phyloP scores from a whole-genome alignment of 2,113 vertebrate genomes.

The Gracilinanus agilis region DNA sequence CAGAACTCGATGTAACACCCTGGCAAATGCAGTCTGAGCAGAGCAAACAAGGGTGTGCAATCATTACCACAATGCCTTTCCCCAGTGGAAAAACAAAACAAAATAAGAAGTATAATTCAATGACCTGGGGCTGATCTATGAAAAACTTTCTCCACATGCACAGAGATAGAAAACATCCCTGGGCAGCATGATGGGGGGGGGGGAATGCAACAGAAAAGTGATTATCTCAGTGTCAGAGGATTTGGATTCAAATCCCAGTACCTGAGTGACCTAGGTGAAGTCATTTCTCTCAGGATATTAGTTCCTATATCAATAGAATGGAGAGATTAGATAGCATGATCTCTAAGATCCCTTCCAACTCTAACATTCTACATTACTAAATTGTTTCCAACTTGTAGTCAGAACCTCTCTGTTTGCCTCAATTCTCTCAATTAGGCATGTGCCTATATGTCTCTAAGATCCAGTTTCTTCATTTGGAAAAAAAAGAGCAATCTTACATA shows the following conservation, averaged over 20 bases:
- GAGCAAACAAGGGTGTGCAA: not conserved
- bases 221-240: not conserved
- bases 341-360: not conserved
- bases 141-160: not conserved
- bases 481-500: not conserved
- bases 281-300: not conserved
- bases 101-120: not conserved
- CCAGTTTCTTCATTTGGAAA: not conserved
- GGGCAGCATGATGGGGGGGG: not conserved
- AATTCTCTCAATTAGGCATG: not conserved
- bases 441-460: not conserved
- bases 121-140: not conserved
- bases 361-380: not conserved
- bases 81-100: not conserved
- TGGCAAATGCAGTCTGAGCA: not conserved
- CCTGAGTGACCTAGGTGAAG: conserved; percentile 26
- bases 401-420: not conserved
- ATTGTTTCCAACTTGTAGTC: not conserved
- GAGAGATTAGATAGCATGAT: not conserved
- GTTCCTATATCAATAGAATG: conserved; percentile 47
- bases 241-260: conserved; percentile 15
- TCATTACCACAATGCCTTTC: not conserved
- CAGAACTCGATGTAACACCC: not conserved
- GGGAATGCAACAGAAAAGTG: too few relatives aligned
- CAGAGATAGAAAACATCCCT: not conserved